These are phyloP conservation scores for Sprattus sprattus DNA, from an alignment of 2,113 vertebrate genomes.

Conservation along the genomic window DNA sequence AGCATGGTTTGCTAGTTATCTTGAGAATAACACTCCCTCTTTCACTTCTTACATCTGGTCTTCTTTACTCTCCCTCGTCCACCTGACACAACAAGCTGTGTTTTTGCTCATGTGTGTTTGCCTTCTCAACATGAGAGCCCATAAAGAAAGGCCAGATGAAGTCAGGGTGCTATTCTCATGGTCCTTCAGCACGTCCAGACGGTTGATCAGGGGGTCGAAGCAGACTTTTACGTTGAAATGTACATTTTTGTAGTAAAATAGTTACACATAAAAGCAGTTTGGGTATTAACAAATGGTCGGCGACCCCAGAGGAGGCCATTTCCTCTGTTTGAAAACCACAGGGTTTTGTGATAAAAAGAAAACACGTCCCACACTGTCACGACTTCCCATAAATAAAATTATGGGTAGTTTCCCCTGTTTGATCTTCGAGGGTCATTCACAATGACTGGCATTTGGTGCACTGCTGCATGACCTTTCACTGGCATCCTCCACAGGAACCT, in stretches of 20 bases:
- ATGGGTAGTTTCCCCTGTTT: constrained; percentile 1
- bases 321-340: not conserved
- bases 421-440: not conserved
- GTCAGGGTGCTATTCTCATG: not conserved
- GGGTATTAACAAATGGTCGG: not conserved
- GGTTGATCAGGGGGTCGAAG: not conserved
- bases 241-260: constrained; percentile 7
- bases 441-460: not conserved
- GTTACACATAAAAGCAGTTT: not conserved
- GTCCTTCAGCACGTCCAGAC: not conserved
- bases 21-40: constrained; percentile 6
- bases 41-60: constrained; percentile 14
- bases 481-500: not conserved
- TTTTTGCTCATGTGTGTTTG: not conserved
- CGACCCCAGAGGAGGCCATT: not conserved
- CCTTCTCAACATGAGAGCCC: not conserved
- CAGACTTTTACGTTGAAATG: not conserved
- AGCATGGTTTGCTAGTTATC: constrained; percentile 24
- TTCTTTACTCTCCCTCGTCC: constrained; percentile 14
- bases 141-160: constrained; percentile 16
- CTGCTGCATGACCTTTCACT: not conserved
- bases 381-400: not conserved
- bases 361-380: not conserved
- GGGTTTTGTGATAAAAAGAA: not conserved
- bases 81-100: constrained; percentile 16